These are phyloP conservation scores for Phortica magna DNA, from an alignment of 2,888 invertebrate genomes.

Conservation along the genomic window DNA sequence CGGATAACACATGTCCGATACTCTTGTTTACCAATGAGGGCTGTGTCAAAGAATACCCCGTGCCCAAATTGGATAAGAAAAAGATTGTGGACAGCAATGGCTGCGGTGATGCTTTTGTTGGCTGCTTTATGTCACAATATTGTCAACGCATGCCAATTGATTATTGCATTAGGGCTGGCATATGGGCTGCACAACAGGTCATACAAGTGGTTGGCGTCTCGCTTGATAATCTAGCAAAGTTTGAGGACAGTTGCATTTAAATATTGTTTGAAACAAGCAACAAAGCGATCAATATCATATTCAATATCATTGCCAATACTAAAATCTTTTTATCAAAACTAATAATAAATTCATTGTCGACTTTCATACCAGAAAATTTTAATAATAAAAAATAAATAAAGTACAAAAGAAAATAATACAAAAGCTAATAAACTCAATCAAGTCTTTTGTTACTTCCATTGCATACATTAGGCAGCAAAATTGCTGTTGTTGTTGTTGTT, in stretches of 20 bases:
- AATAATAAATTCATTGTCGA: too few relatives aligned
- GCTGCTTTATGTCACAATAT: constrained; percentile 60
- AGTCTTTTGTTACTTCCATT: not conserved
- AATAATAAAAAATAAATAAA: not conserved
- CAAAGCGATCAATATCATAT: not conserved
- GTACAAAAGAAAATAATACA: too few relatives aligned
- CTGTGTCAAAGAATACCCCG: constrained; percentile 52
- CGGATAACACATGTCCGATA: constrained; percentile 54
- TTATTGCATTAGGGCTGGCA: constrained; percentile 61
- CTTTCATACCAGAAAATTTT: not conserved
- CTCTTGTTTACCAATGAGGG: constrained; percentile 56
- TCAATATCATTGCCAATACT: constrained; percentile 17
- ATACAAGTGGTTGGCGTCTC: constrained; percentile 51
- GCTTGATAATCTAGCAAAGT: constrained; percentile 54
- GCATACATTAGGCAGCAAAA: not conserved
- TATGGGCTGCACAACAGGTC: constrained; percentile 59
- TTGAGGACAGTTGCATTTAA: constrained; percentile 52
- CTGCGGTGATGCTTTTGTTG: constrained; percentile 62
- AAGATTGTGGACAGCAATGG: constrained; percentile 58
- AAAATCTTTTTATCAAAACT: too few relatives aligned
- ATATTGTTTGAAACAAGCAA: not conserved
- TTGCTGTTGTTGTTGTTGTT: not conserved
- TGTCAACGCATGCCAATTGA: constrained; percentile 62
- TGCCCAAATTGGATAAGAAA: constrained; percentile 50
- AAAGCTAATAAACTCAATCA: too few relatives aligned